A percentile compares a stretch with the other conserved stretches of the same genome.
phyloP scores from a whole-genome alignment of 2,797 vertebrate species.

The Salarias fasciatus region DNA sequence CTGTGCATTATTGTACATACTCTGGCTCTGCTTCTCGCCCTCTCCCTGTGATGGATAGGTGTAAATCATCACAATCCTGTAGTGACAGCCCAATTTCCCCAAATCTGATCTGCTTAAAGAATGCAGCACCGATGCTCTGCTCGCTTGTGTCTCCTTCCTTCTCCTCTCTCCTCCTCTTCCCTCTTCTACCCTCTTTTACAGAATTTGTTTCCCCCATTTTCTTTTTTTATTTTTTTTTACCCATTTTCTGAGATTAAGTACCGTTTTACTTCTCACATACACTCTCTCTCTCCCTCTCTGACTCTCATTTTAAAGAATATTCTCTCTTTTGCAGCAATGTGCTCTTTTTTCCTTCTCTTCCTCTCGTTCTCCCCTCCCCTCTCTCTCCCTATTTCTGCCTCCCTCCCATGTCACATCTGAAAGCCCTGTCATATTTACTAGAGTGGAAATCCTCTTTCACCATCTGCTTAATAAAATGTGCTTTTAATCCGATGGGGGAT shows the following conservation, averaged over 20 bases:
- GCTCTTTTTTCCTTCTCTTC: too few species aligned
- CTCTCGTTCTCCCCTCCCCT: slow-evolving; percentile 21
- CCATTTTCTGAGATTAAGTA: slow-evolving; percentile 33
- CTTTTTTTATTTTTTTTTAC: slow-evolving; percentile 21
- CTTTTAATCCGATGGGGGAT: slow-evolving; percentile 89
- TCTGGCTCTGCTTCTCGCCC: slow-evolving; percentile 39
- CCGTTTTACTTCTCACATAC: slow-evolving; percentile 65
- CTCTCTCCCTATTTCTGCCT: slow-evolving; percentile 23
- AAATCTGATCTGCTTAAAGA: slow-evolving; percentile 99
- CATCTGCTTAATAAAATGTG: slow-evolving; percentile 94
- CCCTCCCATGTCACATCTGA: slow-evolving; percentile 74
- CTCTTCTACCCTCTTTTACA: slow-evolving; percentile 4
- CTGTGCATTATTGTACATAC: slow-evolving; percentile 66
- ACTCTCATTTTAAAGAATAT: neutral
- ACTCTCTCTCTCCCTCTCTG: slow-evolving; percentile 3
- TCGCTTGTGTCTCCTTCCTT: slow-evolving; percentile 70
- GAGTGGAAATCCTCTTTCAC: slow-evolving; percentile 89
- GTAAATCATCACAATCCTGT: slow-evolving; percentile 97
- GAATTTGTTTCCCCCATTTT: slow-evolving; percentile 32
- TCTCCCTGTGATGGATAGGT: slow-evolving; percentile 91
- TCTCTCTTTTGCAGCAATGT: slow-evolving; percentile 34
- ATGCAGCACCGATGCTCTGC: slow-evolving; percentile 86
- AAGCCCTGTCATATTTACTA: slow-evolving; percentile 89
- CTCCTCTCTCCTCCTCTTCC: slow-evolving; percentile 13
- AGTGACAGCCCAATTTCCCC: slow-evolving; percentile 99